Percentiles rank a stretch among this genome's conserved stretches.
Conservation (phyloP, 2,113 vertebrate genomes). For the Aphelocoma coerulescens region DNA sequence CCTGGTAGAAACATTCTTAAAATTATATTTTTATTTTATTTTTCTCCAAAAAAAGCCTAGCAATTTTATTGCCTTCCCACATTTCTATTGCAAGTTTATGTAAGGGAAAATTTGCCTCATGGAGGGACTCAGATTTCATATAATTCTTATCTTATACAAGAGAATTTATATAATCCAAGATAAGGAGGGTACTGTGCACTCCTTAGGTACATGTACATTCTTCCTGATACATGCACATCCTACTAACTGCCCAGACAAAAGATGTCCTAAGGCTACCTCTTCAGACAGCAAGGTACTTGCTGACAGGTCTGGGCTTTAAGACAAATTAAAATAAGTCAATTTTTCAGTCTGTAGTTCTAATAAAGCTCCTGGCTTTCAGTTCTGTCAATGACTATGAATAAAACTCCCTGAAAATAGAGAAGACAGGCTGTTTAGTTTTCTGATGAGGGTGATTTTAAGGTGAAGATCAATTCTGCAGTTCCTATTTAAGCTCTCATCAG, state of each 20-base stretch:
- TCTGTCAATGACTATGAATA: constrained; percentile 32
- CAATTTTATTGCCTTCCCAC: neutral
- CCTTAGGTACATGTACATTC: neutral
- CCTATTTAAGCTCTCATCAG: neutral
- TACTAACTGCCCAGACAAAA: constrained; percentile 18
- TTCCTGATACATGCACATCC: neutral
- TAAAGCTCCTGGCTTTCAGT: constrained; percentile 16
- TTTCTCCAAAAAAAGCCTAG: neutral
- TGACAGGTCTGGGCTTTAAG: constrained; percentile 2
- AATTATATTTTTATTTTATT: neutral
- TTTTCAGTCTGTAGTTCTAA: constrained; percentile 42
- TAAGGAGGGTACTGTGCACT: neutral
- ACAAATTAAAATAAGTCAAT: constrained; percentile 13
- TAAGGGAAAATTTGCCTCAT: constrained; percentile 20
- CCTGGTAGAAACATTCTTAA: neutral
- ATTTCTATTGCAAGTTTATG: constrained; percentile 23
- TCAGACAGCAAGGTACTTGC: constrained; percentile 20
- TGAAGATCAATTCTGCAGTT: neutral
- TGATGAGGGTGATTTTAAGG: constrained; percentile 22
- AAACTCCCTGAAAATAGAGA: constrained; percentile 5
- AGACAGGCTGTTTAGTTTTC: constrained; percentile 14
- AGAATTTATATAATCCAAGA: neutral
- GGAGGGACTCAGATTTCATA: neutral
- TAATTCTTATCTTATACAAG: neutral
- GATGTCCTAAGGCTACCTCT: constrained; percentile 28